Evolutionary conservation across 1,140 invertebrate species (phyloP).

Genomic region (Ladona fulva): DNA sequence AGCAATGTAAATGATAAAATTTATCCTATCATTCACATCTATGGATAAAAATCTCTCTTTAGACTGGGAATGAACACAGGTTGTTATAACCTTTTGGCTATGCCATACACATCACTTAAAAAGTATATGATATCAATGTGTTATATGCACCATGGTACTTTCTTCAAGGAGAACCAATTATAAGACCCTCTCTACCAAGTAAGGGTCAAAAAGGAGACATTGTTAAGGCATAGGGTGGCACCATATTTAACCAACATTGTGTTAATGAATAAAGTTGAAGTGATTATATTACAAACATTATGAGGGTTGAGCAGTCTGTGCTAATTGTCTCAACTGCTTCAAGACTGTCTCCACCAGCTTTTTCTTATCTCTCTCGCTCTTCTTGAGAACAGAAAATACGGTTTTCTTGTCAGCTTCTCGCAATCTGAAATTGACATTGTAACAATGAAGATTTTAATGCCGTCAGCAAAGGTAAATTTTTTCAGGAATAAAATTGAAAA

Average conservation of each 20-base stretch:
- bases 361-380: constrained; percentile 91
- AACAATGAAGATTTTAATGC: too few relatives aligned
- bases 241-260: background rate
- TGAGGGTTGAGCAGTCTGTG: constrained; percentile 28
- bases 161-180: background rate
- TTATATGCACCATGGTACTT: too few relatives aligned
- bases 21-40: too few relatives aligned
- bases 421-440: constrained; percentile 57
- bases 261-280: too few relatives aligned
- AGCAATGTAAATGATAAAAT: too few relatives aligned
- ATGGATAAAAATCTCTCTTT: too few relatives aligned
- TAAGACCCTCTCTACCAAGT: background rate
- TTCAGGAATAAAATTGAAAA: too few relatives aligned
- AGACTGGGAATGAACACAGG: too few relatives aligned
- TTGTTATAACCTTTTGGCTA: too few relatives aligned
- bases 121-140: too few relatives aligned
- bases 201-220: background rate
- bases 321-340: constrained; percentile 82
- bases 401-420: constrained; percentile 92
- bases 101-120: too few relatives aligned
- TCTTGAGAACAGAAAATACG: constrained; percentile 89
- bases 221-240: background rate
- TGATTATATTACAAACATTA: background rate
- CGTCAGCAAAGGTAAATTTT: too few relatives aligned
- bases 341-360: constrained; percentile 92